These are phyloP conservation scores for Caradrina kadenii DNA, from an alignment of 2,888 invertebrate genomes.

Conservation along the genomic window DNA sequence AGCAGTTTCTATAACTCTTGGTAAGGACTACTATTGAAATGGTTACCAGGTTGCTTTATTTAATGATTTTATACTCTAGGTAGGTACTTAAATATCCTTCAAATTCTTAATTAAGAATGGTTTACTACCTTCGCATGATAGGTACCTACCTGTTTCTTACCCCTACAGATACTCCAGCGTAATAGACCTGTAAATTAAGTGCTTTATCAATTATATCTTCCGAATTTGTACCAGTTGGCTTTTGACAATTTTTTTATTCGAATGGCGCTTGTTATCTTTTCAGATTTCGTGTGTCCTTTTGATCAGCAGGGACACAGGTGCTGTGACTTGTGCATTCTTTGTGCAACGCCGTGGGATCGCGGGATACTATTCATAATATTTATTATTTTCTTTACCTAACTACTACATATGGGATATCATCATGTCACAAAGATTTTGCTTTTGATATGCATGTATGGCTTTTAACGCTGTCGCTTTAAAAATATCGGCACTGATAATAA, in stretches of 20 bases:
- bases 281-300: conserved; percentile 54
- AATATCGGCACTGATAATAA: background rate
- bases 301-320: conserved; percentile 78
- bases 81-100: conserved; percentile 1
- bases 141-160: conserved; percentile 8
- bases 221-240: conserved; percentile 16
- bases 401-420: conserved; percentile 18
- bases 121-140: conserved; percentile 25
- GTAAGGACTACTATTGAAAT: background rate
- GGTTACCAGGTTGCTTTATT: background rate
- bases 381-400: conserved; percentile 63
- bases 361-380: conserved; percentile 63
- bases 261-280: conserved; percentile 62
- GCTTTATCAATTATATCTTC: conserved; percentile 48
- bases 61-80: background rate
- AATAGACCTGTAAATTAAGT: conserved; percentile 44
- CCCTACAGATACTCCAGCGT: conserved; percentile 23
- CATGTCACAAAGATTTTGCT: conserved; percentile 20
- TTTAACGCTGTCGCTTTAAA: conserved; percentile 3
- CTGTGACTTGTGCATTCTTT: conserved; percentile 86
- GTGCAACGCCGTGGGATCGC: conserved; percentile 73
- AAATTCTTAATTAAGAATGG: conserved; percentile 15
- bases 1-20: background rate
- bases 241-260: conserved; percentile 42
- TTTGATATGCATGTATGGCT: conserved; percentile 1